phyloP scores from a whole-genome alignment of 2,888 invertebrate species.

The Chrysotoxum bicinctum region DNA sequence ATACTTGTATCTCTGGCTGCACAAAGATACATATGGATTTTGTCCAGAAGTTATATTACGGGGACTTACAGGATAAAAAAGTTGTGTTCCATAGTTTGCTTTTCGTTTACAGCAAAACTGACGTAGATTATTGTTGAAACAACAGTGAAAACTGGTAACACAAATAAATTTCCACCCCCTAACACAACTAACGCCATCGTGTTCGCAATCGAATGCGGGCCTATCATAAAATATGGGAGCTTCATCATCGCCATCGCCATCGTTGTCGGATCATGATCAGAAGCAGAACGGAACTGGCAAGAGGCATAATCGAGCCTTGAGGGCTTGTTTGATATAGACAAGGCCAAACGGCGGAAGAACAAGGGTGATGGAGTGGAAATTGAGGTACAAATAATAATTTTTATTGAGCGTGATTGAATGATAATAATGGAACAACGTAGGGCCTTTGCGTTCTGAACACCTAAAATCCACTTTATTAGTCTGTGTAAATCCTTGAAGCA shows the following conservation, averaged over 20 bases:
- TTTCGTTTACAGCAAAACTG: constrained; percentile 24
- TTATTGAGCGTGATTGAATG: constrained; percentile 68
- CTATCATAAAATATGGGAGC: constrained; percentile 14
- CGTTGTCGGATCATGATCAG: not conserved
- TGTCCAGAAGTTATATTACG: constrained; percentile 8
- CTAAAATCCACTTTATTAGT: constrained; percentile 17
- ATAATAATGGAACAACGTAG: constrained; percentile 63
- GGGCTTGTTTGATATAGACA: not conserved
- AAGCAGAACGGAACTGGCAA: constrained; percentile 8
- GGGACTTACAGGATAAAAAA: not conserved
- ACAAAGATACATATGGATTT: not conserved
- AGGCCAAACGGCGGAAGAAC: not conserved
- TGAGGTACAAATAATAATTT: constrained; percentile 65
- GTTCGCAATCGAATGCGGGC: constrained; percentile 16
- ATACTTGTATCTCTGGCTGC: not conserved
- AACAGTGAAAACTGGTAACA: constrained; percentile 35
- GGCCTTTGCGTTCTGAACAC: constrained; percentile 26
- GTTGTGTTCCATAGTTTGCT: constrained; percentile 22
- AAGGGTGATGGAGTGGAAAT: constrained; percentile 15
- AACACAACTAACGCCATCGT: constrained; percentile 35
- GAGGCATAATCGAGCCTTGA: not conserved
- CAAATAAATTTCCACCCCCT: constrained; percentile 23
- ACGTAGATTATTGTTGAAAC: constrained; percentile 32
- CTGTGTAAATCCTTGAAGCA: constrained; percentile 42
- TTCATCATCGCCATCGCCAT: constrained; percentile 18